Evolutionary conservation across 2,113 vertebrate species (phyloP).

Genomic region (Archocentrus centrarchus): DNA sequence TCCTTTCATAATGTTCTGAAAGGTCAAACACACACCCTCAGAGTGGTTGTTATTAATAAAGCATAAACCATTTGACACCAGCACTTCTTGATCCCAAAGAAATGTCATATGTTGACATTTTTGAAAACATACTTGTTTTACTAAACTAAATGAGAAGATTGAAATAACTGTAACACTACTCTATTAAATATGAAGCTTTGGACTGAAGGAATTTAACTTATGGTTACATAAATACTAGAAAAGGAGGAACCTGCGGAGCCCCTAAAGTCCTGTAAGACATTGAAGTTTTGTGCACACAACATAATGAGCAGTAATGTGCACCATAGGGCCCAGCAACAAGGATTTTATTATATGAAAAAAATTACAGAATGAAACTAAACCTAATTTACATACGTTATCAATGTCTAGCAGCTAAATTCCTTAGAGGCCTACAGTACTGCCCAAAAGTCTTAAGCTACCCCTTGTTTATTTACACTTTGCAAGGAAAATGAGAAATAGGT

Average conservation of each 20-base stretch:
- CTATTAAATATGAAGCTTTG: neutral
- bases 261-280: neutral
- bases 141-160: neutral
- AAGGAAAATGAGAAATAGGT: neutral
- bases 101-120: neutral
- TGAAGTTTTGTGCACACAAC: neutral
- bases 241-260: neutral
- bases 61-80: neutral
- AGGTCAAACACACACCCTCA: neutral
- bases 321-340: neutral
- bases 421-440: neutral
- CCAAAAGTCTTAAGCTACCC: neutral
- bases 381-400: neutral
- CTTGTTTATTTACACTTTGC: neutral
- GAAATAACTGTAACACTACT: neutral
- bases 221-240: neutral
- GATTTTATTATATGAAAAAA: no score
- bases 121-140: neutral
- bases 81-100: neutral
- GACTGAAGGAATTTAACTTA: neutral
- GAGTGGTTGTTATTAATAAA: neutral
- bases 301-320: no score
- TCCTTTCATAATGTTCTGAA: neutral
- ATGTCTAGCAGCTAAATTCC: neutral
- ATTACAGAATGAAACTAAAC: neutral